These are phyloP conservation scores for Synanthedon andrenaeformis DNA, from an alignment of 2,888 invertebrate genomes.

Conservation along the genomic window DNA sequence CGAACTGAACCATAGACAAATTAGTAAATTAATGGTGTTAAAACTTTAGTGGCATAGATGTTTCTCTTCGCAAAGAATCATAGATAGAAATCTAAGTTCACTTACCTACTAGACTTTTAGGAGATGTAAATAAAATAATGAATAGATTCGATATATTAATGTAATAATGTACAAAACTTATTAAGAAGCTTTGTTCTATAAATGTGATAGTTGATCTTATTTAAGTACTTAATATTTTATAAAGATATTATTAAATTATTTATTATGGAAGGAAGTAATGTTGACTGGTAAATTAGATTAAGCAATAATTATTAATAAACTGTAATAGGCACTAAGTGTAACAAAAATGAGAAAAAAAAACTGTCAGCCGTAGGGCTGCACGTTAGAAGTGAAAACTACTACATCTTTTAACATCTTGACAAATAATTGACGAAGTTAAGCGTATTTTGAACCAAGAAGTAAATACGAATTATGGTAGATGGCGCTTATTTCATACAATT, in stretches of 20 bases:
- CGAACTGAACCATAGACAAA: neutral
- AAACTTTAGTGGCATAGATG: slow-evolving; percentile 39
- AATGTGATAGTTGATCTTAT: slow-evolving; percentile 68
- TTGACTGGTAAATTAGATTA: slow-evolving; percentile 21
- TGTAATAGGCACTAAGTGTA: neutral
- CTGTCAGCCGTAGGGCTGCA: no score
- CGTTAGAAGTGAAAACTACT: no score
- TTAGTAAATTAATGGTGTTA: slow-evolving; percentile 16
- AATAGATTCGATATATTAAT: slow-evolving; percentile 4
- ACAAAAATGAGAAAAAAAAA: no score
- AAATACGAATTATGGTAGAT: no score
- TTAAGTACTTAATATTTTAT: slow-evolving; percentile 66
- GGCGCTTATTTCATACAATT: no score
- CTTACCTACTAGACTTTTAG: slow-evolving; percentile 21
- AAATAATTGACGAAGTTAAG: no score
- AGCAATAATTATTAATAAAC: neutral
- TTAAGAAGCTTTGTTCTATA: slow-evolving; percentile 60
- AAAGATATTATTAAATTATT: slow-evolving; percentile 65
- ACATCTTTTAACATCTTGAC: no score
- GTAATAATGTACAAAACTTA: slow-evolving; percentile 42
- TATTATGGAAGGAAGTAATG: slow-evolving; percentile 36
- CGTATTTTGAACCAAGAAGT: no score
- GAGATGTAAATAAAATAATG: slow-evolving; percentile 5
- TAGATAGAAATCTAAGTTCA: slow-evolving; percentile 19
- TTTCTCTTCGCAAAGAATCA: slow-evolving; percentile 34